These are phyloP conservation scores for Platyscapa corneri DNA, from an alignment of 1,140 invertebrate genomes.

Conservation along the genomic window DNA sequence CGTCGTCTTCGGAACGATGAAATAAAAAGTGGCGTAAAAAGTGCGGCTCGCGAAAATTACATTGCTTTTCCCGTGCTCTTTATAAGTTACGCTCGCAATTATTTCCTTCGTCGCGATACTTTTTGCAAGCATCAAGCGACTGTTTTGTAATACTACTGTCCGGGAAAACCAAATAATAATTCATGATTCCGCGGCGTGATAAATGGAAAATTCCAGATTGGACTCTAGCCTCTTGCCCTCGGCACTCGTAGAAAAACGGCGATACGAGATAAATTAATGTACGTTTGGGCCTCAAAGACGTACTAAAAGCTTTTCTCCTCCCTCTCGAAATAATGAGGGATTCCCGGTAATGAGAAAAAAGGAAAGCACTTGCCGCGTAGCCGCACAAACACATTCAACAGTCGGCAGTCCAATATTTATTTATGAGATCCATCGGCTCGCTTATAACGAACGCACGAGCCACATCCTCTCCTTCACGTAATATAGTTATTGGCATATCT, in stretches of 20 bases:
- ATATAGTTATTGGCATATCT: constrained; percentile 35
- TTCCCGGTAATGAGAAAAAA: neutral
- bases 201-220: constrained; percentile 19
- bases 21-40: neutral
- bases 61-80: neutral
- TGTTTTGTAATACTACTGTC: neutral
- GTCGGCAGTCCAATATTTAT: constrained; percentile 39
- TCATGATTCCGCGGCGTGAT: neutral
- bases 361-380: neutral
- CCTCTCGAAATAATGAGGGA: neutral
- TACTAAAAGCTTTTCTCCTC: too few relatives aligned
- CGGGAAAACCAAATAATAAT: neutral
- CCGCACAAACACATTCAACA: neutral
- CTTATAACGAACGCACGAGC: constrained; percentile 8
- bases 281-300: neutral
- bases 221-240: neutral
- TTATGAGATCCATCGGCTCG: constrained; percentile 37
- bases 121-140: neutral
- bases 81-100: neutral
- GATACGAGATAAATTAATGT: constrained; percentile 18
- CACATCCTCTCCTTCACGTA: constrained; percentile 6
- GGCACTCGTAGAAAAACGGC: neutral
- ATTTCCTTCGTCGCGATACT: neutral
- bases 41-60: neutral
- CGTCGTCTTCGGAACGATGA: neutral